phyloP scores from a whole-genome alignment of 1,140 invertebrate genomes.

The Trichonephila inaurata region DNA sequence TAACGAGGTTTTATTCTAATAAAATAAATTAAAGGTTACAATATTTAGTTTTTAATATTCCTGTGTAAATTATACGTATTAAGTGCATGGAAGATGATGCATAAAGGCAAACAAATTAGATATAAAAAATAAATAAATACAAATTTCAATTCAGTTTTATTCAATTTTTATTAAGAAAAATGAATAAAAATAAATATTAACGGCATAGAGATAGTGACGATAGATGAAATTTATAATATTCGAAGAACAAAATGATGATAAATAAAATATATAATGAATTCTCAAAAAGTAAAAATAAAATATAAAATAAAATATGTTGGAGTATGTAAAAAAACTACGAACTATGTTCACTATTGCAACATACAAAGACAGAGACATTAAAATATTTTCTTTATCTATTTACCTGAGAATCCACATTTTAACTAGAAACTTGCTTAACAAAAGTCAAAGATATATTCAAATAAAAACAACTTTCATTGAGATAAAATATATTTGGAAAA shows the following conservation, averaged over 20 bases:
- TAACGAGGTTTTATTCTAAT: too few relatives aligned
- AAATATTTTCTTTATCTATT: neutral
- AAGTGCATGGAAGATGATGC: too few relatives aligned
- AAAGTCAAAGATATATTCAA: too few relatives aligned
- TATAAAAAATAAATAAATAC: neutral
- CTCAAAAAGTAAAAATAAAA: neutral
- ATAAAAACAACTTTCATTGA: too few relatives aligned
- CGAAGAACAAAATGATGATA: neutral
- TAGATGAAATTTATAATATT: slow-evolving; percentile 3
- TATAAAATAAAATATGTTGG: neutral
- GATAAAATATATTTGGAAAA: too few relatives aligned
- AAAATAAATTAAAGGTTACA: too few relatives aligned
- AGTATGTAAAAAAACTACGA: neutral
- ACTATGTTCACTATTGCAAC: neutral
- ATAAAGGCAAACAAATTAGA: too few relatives aligned
- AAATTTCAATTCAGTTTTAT: slow-evolving; percentile 19
- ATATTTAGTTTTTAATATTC: too few relatives aligned
- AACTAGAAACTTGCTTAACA: neutral
- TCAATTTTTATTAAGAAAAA: slow-evolving; percentile 9
- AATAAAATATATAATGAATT: neutral
- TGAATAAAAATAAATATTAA: slow-evolving; percentile 29
- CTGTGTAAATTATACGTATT: too few relatives aligned
- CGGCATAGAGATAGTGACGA: neutral
- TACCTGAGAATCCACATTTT: neutral
- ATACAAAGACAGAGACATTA: neutral